These are phyloP conservation scores for Helicoverpa zea DNA, from an alignment of 1,140 invertebrate genomes.

Conservation along the genomic window DNA sequence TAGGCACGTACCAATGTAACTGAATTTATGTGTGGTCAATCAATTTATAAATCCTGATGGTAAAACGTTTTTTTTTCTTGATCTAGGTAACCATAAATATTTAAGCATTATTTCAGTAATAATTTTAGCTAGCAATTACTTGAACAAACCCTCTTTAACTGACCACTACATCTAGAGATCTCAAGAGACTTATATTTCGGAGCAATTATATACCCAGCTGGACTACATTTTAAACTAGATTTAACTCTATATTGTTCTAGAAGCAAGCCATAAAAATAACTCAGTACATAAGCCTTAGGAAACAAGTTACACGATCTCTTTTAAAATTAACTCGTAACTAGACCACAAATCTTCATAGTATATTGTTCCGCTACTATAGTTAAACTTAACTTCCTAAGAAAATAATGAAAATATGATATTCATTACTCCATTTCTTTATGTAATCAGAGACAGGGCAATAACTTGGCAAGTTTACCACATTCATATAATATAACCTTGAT, in stretches of 20 bases:
- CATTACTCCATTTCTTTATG: slow-evolving; percentile 8
- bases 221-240: too few species aligned
- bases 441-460: slow-evolving; percentile 29
- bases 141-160: too few species aligned
- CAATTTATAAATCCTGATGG: too few species aligned
- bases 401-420: slow-evolving; percentile 30
- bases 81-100: too few species aligned
- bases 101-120: too few species aligned
- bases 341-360: background rate
- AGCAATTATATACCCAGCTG: too few species aligned
- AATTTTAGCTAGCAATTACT: too few species aligned
- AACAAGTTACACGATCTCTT: background rate
- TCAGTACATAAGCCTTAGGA: slow-evolving; percentile 1
- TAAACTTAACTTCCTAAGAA: background rate
- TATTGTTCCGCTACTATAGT: slow-evolving; percentile 1
- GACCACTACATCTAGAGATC: too few species aligned
- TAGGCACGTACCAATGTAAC: too few species aligned
- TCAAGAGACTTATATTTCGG: too few species aligned
- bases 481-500: slow-evolving; percentile 23
- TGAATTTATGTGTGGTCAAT: too few species aligned
- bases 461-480: slow-evolving; percentile 36
- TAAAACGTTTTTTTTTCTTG: too few species aligned
- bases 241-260: background rate
- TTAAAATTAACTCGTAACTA: slow-evolving; percentile 7
- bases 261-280: slow-evolving; percentile 24